Evolutionary conservation across 1,140 invertebrate genomes (phyloP).

Genomic region (Drosophila nikananu): DNA sequence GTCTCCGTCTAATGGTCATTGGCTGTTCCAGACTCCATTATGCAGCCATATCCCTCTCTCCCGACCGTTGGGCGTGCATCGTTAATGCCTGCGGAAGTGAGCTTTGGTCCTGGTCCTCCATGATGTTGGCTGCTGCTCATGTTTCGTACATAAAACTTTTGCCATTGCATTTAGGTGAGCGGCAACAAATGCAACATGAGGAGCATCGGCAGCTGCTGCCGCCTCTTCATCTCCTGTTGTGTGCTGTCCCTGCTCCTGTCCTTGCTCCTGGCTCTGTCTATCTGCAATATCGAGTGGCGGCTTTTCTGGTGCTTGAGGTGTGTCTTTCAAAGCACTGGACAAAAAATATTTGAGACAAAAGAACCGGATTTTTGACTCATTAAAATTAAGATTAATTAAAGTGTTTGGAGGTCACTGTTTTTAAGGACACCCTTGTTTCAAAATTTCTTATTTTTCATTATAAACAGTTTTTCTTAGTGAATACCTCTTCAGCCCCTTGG

Average conservation of each 20-base stretch:
- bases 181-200: slow-evolving; percentile 40
- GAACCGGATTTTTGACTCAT: too few species aligned
- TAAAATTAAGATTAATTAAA: background rate
- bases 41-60: slow-evolving; percentile 44
- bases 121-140: slow-evolving; percentile 30
- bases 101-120: slow-evolving; percentile 52
- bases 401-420: rapidly evolving
- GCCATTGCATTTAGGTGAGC: slow-evolving; percentile 62
- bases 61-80: slow-evolving; percentile 30
- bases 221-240: slow-evolving; percentile 13
- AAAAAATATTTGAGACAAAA: background rate
- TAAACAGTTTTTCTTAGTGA: background rate
- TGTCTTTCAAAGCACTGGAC: slow-evolving; percentile 31
- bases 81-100: slow-evolving; percentile 63
- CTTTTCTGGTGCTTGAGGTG: slow-evolving; percentile 71
- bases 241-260: slow-evolving; percentile 18
- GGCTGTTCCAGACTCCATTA: slow-evolving; percentile 73
- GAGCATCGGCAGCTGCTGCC: slow-evolving; percentile 22
- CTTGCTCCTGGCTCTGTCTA: slow-evolving; percentile 19
- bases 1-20: slow-evolving; percentile 74
- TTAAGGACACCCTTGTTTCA: background rate
- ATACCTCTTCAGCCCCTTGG: background rate
- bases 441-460: background rate
- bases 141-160: slow-evolving; percentile 71
- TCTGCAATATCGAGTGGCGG: slow-evolving; percentile 50